Evolutionary conservation across 2,888 invertebrate genomes (phyloP).

Genomic region (Nasonia oneida): DNA sequence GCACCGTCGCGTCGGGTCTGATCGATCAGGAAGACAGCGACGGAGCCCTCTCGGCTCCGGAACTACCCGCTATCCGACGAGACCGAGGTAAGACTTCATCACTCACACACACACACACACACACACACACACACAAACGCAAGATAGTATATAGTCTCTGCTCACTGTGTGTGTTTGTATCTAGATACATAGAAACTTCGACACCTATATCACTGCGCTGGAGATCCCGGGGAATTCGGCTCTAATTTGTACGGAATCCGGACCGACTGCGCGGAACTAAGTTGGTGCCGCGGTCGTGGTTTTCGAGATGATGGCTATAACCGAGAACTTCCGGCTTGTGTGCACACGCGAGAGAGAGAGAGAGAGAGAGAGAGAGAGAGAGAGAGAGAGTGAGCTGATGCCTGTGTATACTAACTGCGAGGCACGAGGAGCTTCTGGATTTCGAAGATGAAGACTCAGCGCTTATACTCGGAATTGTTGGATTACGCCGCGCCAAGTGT

Average conservation of each 20-base stretch:
- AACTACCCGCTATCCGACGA: conserved; percentile 85
- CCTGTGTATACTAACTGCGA: background rate
- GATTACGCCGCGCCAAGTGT: background rate
- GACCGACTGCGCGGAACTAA: background rate
- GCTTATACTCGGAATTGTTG: background rate
- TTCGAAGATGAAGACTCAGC: background rate
- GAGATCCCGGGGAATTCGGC: conserved; percentile 28
- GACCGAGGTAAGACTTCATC: conserved; percentile 81
- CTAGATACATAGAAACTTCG: background rate
- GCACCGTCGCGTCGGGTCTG: conserved; percentile 77
- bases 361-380: background rate
- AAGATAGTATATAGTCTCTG: background rate
- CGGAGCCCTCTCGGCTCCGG: conserved; percentile 90
- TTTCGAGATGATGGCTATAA: conserved; percentile 3
- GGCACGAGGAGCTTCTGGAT: background rate
- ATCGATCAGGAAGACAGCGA: conserved; percentile 87
- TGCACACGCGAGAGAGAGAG: background rate
- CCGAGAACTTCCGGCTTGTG: conserved; percentile 19
- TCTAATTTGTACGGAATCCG: conserved; percentile 11
- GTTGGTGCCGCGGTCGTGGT: background rate
- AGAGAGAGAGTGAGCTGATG: background rate
- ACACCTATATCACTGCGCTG: background rate
- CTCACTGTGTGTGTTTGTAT: background rate
- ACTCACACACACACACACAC: background rate
- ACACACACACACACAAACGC: background rate